Conservation (phyloP, 1,140 invertebrate genomes). For the Nephila pilipes region DNA sequence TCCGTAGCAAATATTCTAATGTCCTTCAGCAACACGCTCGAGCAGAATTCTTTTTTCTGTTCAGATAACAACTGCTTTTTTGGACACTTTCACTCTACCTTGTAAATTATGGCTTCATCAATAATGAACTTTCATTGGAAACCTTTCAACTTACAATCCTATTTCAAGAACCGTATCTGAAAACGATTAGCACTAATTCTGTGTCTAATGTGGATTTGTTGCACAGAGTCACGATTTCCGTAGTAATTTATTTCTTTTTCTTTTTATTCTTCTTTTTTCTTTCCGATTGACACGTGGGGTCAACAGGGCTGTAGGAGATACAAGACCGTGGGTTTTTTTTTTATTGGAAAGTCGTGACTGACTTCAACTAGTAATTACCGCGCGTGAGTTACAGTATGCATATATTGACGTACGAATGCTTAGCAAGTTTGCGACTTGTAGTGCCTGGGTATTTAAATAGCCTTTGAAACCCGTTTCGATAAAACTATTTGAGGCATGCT, state of each 20-base stretch:
- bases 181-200: conserved; percentile 24
- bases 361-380: conserved; percentile 8
- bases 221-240: conserved; percentile 1
- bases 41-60: not conserved
- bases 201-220: not conserved
- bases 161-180: conserved; percentile 8
- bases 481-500: not conserved
- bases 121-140: not conserved
- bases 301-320: not conserved
- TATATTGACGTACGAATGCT: not conserved
- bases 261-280: not conserved
- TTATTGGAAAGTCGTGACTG: not conserved
- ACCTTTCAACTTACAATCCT: conserved; percentile 8
- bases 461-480: not conserved
- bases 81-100: not conserved
- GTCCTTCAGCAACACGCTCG: not conserved
- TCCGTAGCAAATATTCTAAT: not conserved
- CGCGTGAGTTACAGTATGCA: not conserved
- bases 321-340: not conserved
- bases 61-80: not conserved
- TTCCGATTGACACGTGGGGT: not conserved
- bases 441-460: not conserved
- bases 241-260: not conserved
- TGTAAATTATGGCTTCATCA: conserved; percentile 27
- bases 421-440: not conserved